A percentile compares a stretch with the other conserved stretches of the same genome.
Evolutionary conservation across 2,888 invertebrate species (phyloP).

Genomic region (Andrena bicolor): DNA sequence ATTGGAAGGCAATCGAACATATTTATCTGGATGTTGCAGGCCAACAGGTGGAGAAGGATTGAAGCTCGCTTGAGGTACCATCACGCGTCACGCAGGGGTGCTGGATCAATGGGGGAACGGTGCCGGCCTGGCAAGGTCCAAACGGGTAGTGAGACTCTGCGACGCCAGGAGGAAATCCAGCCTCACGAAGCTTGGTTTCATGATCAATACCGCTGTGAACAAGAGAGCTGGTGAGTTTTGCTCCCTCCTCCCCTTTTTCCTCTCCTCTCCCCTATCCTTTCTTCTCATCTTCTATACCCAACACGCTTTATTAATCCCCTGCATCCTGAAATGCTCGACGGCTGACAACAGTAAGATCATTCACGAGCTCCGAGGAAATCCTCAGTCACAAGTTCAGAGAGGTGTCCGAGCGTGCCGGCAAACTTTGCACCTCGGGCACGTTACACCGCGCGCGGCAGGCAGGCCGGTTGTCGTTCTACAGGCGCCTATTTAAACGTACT

Average conservation of each 20-base stretch:
- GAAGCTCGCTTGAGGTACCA: conserved; percentile 73
- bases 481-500: not conserved
- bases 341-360: not conserved
- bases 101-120: conserved; percentile 84
- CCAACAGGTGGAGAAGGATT: conserved; percentile 55
- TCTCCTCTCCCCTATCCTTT: not conserved
- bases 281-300: not conserved
- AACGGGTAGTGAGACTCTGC: conserved; percentile 85
- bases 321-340: conserved; percentile 9
- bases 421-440: not conserved
- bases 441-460: not conserved
- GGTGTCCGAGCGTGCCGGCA: not conserved
- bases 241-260: not conserved
- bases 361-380: not conserved
- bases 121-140: conserved; percentile 78
- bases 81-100: conserved; percentile 84
- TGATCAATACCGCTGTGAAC: conserved; percentile 88
- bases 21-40: conserved; percentile 43
- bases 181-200: conserved; percentile 88
- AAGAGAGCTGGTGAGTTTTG: conserved; percentile 85
- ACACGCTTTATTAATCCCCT: conserved; percentile 14
- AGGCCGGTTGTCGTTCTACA: conserved; percentile 12
- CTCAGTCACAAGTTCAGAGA: not conserved
- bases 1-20: not conserved
- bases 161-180: conserved; percentile 88